These are phyloP conservation scores for Eufriesea mexicana DNA, from an alignment of 1,140 invertebrate genomes.

Conservation along the genomic window DNA sequence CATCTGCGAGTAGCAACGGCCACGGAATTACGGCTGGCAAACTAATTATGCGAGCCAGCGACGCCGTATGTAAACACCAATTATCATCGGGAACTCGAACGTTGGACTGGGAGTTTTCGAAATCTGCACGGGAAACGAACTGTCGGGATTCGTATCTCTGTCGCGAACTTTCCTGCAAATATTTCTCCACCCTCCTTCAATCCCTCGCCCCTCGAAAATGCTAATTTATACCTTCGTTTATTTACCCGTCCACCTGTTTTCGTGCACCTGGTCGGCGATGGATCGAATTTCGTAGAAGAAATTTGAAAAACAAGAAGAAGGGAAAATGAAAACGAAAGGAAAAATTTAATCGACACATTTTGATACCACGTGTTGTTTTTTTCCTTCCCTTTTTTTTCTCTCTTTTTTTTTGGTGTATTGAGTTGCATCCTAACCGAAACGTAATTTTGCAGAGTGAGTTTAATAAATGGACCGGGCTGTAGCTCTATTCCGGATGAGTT, in stretches of 20 bases:
- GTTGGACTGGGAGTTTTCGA: not conserved
- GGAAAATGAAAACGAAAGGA: too few species aligned
- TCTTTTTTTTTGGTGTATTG: too few species aligned
- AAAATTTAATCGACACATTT: too few species aligned
- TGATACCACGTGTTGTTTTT: too few species aligned
- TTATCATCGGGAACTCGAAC: not conserved
- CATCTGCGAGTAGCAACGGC: slow-evolving; percentile 12
- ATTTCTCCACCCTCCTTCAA: not conserved
- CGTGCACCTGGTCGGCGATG: too few species aligned
- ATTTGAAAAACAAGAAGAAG: too few species aligned
- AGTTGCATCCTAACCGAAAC: too few species aligned
- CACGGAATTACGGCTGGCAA: slow-evolving; percentile 31
- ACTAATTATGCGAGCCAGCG: slow-evolving; percentile 19
- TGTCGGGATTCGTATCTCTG: not conserved
- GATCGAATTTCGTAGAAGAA: too few species aligned
- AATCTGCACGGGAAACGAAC: not conserved
- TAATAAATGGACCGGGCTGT: too few species aligned
- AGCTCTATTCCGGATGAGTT: too few species aligned
- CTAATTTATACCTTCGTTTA: not conserved
- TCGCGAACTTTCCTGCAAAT: not conserved
- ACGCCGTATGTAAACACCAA: slow-evolving; percentile 15
- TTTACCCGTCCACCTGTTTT: not conserved
- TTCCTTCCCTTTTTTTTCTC: too few species aligned
- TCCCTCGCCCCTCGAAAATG: not conserved
- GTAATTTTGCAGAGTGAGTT: too few species aligned